Conservation (phyloP, 2,113 vertebrate species). For the Etheostoma cragini region DNA sequence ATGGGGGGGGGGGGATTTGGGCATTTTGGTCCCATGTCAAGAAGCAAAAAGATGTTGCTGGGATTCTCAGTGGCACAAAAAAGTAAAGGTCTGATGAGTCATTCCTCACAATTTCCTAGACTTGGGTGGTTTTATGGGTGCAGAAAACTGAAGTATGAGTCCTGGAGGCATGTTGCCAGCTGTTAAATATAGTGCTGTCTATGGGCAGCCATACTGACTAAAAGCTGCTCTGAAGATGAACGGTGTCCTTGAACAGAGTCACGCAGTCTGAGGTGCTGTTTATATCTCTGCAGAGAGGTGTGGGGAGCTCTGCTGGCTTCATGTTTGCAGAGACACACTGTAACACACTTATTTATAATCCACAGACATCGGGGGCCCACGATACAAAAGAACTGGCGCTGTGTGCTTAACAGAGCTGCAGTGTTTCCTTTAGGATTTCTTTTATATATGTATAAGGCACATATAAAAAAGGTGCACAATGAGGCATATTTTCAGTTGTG, state of each 20-base stretch:
- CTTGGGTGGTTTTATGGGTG: not conserved
- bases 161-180: conserved; percentile 24
- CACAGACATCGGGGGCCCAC: not conserved
- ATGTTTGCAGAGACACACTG: not conserved
- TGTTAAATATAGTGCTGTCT: conserved; percentile 21
- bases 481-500: no score
- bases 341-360: not conserved
- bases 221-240: conserved; percentile 11
- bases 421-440: no score
- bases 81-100: conserved; percentile 27
- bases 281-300: not conserved
- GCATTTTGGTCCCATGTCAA: not conserved
- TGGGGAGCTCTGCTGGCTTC: not conserved
- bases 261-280: not conserved
- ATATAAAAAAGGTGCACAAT: no score
- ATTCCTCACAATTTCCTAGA: conserved; percentile 23
- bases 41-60: not conserved
- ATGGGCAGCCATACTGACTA: not conserved
- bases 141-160: conserved; percentile 7
- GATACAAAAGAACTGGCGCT: not conserved
- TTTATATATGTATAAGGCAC: no score
- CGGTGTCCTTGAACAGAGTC: conserved; percentile 7
- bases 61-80: not conserved
- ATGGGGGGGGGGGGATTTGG: no score
- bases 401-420: not conserved